These are phyloP conservation scores for Heliconius congener DNA, from an alignment of 1,140 invertebrate genomes.

Conservation along the genomic window DNA sequence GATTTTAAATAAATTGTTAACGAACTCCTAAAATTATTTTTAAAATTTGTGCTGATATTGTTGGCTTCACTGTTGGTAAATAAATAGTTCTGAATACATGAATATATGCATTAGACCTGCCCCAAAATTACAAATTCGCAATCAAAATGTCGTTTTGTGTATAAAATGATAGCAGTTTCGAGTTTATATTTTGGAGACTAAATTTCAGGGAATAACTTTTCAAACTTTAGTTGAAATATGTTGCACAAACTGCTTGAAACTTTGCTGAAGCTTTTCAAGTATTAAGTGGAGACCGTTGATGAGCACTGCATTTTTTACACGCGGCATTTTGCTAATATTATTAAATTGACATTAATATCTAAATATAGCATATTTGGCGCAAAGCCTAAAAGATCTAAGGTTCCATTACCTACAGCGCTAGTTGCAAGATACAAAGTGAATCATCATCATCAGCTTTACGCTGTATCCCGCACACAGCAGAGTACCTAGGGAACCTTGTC, in stretches of 20 bases:
- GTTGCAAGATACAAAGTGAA: too few species aligned
- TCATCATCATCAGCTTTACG: too few species aligned
- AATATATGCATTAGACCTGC: not conserved
- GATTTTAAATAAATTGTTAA: too few species aligned
- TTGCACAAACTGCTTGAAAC: conserved; percentile 25
- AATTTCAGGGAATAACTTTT: conserved; percentile 20
- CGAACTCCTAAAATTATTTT: too few species aligned
- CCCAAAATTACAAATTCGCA: not conserved
- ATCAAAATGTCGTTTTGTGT: conserved; percentile 10
- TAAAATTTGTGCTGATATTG: too few species aligned
- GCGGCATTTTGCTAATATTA: not conserved
- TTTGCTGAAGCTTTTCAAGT: conserved; percentile 14
- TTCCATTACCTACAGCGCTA: too few species aligned
- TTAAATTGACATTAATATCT: not conserved
- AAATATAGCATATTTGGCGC: not conserved
- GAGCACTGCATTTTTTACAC: conserved; percentile 12
- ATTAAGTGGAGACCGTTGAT: conserved; percentile 20
- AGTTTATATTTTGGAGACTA: conserved; percentile 13
- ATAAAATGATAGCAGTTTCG: conserved; percentile 13
- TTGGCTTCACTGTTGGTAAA: too few species aligned
- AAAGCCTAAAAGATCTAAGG: too few species aligned
- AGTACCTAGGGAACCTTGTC: too few species aligned
- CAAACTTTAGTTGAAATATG: conserved; percentile 24
- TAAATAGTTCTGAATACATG: not conserved
- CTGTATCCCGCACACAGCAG: too few species aligned